Evolutionary conservation across 2,888 invertebrate species (phyloP), one percentile per base, ranked within the genome.

Genomic region (Selenia dentaria): DNA sequence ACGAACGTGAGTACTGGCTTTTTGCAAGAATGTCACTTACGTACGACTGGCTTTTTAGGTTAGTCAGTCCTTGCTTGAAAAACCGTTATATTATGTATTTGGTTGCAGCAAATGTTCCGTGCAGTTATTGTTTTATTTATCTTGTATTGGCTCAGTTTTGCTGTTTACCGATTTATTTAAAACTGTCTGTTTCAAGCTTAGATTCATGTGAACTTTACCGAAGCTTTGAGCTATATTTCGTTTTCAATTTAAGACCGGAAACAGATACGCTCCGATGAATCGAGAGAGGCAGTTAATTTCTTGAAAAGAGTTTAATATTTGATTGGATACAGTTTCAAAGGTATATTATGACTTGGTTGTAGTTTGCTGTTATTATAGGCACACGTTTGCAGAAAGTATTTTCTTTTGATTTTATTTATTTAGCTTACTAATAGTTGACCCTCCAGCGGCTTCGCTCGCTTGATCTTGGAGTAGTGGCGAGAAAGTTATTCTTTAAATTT

Each of bases 121-220:
- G 38, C 38, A 44, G 36, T 45, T 46, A 55, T 55, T 52, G 52
- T 55, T 55, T 55, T 55, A 55, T 52, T 55, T 46, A 50, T 47
- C 14, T 37, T 22, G 24, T 6, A 8, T 36, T 41, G 29, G 37
- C 47, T 40, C 38, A 32, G 37, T 5, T 14, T 25, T 8, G 18
- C 35, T 6, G 37, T 47, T 47, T 42, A 37, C 41, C 33, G 37
- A 41, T 42, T 33, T 48, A 48, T 37, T 28, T 33, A 28, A 28
- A 31, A 46, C 33, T 41, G 33, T 39, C 25, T 24, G 33, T 44
- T 40, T 46, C 41, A 45, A 52, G 33, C 52, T 52, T 55, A 42
- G 55, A 50, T 52, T 47, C 24, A 22, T 32, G 32, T 11, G 4
- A 36, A 47, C 31, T 46, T 40, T 31, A 32, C 36, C 9, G 49